A percentile compares a stretch with the other conserved stretches of the same genome.
These are phyloP conservation scores for Mesaphorura yosii DNA, from an alignment of 1,140 invertebrate species.

Conservation along the genomic window DNA sequence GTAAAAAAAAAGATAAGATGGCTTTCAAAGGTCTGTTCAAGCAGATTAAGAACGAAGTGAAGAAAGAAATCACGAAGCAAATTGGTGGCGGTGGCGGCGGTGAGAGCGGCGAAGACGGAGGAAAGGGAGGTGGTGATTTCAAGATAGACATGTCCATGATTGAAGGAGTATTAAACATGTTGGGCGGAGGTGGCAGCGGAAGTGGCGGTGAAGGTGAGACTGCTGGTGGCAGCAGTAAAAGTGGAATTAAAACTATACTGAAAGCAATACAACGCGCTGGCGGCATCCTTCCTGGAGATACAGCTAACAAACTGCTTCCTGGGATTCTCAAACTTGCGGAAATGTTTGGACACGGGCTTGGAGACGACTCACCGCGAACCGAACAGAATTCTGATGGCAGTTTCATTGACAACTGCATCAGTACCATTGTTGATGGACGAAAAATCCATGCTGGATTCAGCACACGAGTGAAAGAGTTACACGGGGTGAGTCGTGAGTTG, in stretches of 20 bases:
- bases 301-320: constrained; percentile 5
- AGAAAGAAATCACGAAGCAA: constrained; percentile 7
- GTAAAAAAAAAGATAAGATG: too few species aligned
- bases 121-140: background rate
- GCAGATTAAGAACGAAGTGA: constrained; percentile 18
- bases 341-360: constrained; percentile 14
- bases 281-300: constrained; percentile 8
- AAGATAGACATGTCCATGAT: constrained; percentile 5
- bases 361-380: constrained; percentile 15
- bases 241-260: background rate
- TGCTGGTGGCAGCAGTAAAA: background rate
- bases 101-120: background rate
- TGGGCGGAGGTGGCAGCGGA: constrained; percentile 9
- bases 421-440: constrained; percentile 16
- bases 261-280: constrained; percentile 9
- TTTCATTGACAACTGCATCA: constrained; percentile 11
- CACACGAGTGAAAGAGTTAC: too few species aligned
- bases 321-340: constrained; percentile 18
- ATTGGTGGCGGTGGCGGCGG: background rate
- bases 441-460: constrained; percentile 20
- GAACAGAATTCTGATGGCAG: constrained; percentile 17
- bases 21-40: constrained; percentile 24
- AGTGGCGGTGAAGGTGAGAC: background rate
- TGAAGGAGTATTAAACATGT: constrained; percentile 12
- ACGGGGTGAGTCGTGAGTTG: too few species aligned